phyloP scores from a whole-genome alignment of 2,113 vertebrate genomes.

The Chaetops frenatus region DNA sequence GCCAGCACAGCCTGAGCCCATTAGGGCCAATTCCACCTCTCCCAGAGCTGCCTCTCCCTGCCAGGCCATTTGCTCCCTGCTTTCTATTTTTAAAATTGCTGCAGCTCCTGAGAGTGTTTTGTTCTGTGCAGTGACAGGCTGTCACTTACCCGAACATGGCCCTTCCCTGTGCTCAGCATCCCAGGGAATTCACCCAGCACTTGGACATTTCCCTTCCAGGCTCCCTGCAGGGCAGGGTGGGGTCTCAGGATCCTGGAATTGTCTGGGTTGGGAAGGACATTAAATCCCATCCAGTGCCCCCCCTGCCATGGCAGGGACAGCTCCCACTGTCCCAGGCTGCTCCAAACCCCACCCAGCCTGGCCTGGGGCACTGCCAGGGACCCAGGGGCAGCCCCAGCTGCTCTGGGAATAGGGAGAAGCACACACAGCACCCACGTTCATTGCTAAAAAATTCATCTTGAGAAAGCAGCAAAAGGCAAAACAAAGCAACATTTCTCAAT shows the following conservation, averaged over 20 bases:
- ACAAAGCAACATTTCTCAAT: accelerated
- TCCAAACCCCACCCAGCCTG: not conserved
- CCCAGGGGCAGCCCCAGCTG: not conserved
- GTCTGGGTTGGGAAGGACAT: accelerated
- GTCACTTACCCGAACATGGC: not conserved
- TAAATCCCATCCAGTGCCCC: accelerated
- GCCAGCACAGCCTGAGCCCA: not conserved
- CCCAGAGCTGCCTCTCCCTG: not conserved
- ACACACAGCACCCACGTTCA: not conserved
- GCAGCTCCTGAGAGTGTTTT: not conserved
- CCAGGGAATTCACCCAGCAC: not conserved
- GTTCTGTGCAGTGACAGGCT: not conserved
- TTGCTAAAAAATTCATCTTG: not conserved
- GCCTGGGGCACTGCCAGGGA: not conserved
- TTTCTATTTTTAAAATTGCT: not conserved
- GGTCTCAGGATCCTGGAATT: too few species aligned
- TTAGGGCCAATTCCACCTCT: not conserved
- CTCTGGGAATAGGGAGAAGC: not conserved
- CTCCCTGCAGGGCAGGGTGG: not conserved
- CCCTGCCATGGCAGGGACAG: not conserved
- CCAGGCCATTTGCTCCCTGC: not conserved
- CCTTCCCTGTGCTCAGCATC: not conserved
- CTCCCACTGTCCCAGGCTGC: not conserved
- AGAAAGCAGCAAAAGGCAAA: not conserved
- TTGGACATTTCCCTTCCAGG: not conserved